phyloP scores from a whole-genome alignment of 2,797 vertebrate genomes.

The Amphiprion clarkii region DNA sequence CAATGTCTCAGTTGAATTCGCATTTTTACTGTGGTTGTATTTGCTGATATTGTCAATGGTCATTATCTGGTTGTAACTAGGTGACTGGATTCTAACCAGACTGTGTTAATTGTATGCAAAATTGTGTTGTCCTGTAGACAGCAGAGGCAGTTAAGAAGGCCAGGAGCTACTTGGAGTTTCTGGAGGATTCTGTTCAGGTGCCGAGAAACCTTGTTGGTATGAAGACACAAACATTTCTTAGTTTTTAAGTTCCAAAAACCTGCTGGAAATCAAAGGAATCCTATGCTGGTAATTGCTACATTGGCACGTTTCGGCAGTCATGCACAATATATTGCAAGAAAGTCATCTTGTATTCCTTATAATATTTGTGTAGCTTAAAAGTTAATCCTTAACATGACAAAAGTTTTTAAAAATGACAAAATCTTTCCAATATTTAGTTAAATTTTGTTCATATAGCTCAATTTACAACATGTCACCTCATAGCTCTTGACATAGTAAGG shows the following conservation, averaged over 20 bases:
- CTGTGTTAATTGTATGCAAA: not conserved
- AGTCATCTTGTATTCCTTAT: not conserved
- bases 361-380: not conserved
- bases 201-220: slow-evolving; percentile 97
- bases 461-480: too few relatives aligned
- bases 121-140: slow-evolving; percentile 82
- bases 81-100: not conserved
- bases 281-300: not conserved
- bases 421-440: not conserved
- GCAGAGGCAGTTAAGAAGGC: slow-evolving; percentile 96
- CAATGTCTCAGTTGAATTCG: not conserved
- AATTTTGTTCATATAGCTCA: too few relatives aligned
- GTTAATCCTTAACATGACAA: not conserved
- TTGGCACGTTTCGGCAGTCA: not conserved
- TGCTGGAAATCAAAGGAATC: not conserved
- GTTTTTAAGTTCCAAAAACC: not conserved
- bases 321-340: not conserved
- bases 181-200: slow-evolving; percentile 98
- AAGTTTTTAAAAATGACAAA: not conserved
- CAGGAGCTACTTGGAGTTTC: slow-evolving; percentile 94
- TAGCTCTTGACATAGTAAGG: too few relatives aligned
- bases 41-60: not conserved
- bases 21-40: not conserved
- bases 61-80: not conserved
- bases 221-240: slow-evolving; percentile 52